Conservation (phyloP, 1,140 invertebrate genomes). For the Drosophila pseudoananassae region DNA sequence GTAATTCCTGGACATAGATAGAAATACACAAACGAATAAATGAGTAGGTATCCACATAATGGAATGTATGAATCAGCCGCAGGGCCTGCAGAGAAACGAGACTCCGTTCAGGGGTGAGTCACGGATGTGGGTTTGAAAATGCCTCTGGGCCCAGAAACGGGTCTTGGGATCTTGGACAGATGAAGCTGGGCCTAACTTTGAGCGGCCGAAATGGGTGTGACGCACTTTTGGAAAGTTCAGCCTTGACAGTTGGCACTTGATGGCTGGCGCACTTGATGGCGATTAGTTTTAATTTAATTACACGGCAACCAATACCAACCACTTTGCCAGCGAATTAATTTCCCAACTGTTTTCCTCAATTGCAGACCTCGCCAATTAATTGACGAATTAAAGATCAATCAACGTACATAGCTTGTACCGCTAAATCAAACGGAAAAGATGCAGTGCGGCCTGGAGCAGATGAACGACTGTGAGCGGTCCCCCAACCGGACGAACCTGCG, state of each 20-base stretch:
- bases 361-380: conserved; percentile 67
- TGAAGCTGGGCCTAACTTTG: conserved; percentile 1
- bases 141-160: conserved; percentile 51
- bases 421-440: conserved; percentile 53
- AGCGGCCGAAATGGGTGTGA: conserved; percentile 28
- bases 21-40: conserved; percentile 26
- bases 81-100: conserved; percentile 29
- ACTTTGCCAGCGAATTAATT: conserved; percentile 30
- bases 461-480: conserved; percentile 87
- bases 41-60: conserved; percentile 10
- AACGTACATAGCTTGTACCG: conserved; percentile 41
- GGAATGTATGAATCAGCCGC: conserved; percentile 59
- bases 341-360: conserved; percentile 61
- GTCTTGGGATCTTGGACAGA: conserved; percentile 20
- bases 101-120: conserved; percentile 54
- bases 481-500: conserved; percentile 92
- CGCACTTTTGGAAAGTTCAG: conserved; percentile 40
- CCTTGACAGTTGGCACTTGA: neutral
- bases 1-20: conserved; percentile 63
- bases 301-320: conserved; percentile 22
- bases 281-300: conserved; percentile 57
- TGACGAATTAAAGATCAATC: conserved; percentile 60
- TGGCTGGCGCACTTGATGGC: conserved; percentile 22
- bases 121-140: conserved; percentile 41
- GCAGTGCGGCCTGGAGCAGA: conserved; percentile 83